Base-by-base conservation (phyloP, 1,140 invertebrate genomes). In the Marisa cornuarietis region DNA sequence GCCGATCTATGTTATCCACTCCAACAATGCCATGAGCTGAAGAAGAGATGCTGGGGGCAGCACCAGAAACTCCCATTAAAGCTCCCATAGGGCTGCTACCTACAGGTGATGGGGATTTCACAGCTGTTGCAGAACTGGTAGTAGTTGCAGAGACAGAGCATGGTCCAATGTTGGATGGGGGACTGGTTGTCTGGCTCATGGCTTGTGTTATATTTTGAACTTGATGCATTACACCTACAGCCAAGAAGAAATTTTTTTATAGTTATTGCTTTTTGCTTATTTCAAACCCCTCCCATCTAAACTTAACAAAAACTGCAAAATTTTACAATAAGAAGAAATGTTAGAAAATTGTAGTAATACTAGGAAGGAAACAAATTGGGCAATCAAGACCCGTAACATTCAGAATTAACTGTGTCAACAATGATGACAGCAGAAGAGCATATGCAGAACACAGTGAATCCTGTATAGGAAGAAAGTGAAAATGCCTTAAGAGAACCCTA, bases 151-250 rank as follows among this genome's bases (percentile, higher is more conserved):
- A 20, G n/a, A 71, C 22, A 13, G 74, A 71, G 13, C 74, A n/a
- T 9, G 65, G 49, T 26, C 69, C 26, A 51, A 80, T 66, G 71
- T 62, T 58, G 68, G 75, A 65, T 52, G 81, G 77, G 68, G 84
- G 79, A 6, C 82, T 77, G 20, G 63, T 22, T 0, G 76, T 58
- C 49, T 63, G 18, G 18, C 61, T 58, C 61, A 80, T 94, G 93
- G n/a, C 93, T 92, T 90, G 94, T 65, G 94, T 94, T 72, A 98
- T 91, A 65, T 86, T 86, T 80, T 90, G 87, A 26, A 91, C 87
- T 79, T 98, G 96, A 92, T 98, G 96, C 90, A 98, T 94, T 14
- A 98, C 97, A 79, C 96, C 93, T 93, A 83, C 10, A 84, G 69
- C 68, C 31, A 42, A 42, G 80, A 68, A 69, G 61, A 76, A 22